These are phyloP conservation scores for Pherbina coryleti DNA, from an alignment of 2,888 invertebrate genomes.

Conservation along the genomic window DNA sequence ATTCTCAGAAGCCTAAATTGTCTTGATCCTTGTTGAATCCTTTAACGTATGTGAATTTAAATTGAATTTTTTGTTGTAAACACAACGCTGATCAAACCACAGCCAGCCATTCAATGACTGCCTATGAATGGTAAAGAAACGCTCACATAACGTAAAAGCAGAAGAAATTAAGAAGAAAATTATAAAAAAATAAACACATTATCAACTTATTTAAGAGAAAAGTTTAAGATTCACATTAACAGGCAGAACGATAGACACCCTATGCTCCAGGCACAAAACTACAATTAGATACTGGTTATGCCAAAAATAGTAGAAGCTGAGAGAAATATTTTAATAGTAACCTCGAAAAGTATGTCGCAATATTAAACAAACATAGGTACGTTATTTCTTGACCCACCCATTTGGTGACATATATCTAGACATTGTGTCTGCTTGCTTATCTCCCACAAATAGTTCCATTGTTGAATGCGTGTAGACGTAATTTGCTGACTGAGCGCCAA, in stretches of 20 bases:
- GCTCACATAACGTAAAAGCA: background rate
- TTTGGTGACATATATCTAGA: too few relatives aligned
- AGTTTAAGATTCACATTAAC: conserved; percentile 11
- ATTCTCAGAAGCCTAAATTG: background rate
- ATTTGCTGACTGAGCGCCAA: background rate
- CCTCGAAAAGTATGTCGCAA: too few relatives aligned
- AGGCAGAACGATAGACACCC: background rate
- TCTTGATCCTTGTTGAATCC: conserved; percentile 29
- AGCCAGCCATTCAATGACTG: background rate
- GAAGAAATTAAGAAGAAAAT: background rate
- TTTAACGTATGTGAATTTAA: conserved; percentile 11
- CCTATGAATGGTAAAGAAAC: background rate
- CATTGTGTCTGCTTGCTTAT: too few relatives aligned
- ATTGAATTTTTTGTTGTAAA: conserved; percentile 25
- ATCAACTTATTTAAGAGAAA: conserved; percentile 14
- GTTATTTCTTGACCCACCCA: too few relatives aligned
- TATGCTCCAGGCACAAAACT: too few relatives aligned
- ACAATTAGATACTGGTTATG: too few relatives aligned
- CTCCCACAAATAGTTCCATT: background rate
- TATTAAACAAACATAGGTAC: too few relatives aligned
- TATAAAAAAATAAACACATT: background rate
- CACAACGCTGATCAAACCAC: background rate
- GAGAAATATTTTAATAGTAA: too few relatives aligned
- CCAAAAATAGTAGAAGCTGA: too few relatives aligned
- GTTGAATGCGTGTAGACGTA: background rate